These are phyloP conservation scores for Merops nubicus DNA, from an alignment of 2,113 vertebrate genomes.

Conservation along the genomic window DNA sequence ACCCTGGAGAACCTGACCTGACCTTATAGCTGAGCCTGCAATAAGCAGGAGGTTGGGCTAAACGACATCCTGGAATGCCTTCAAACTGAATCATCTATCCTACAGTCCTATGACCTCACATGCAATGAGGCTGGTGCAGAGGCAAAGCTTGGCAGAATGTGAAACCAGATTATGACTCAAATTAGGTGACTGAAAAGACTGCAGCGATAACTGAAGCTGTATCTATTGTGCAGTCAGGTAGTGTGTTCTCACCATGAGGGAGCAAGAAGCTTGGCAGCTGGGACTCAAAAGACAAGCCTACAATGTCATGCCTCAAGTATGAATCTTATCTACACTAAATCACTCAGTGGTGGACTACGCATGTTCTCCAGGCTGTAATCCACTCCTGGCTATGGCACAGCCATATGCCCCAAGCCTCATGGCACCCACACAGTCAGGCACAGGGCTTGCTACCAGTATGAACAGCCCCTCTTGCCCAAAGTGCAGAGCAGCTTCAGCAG, in stretches of 20 bases:
- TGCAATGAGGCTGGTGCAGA: not conserved
- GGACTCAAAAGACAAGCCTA: not conserved
- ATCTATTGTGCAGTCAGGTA: not conserved
- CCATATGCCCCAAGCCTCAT: accelerated
- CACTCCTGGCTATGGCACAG: not conserved
- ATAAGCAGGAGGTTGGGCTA: not conserved
- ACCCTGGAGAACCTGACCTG: not conserved
- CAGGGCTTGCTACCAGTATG: not conserved
- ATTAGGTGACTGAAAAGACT: not conserved
- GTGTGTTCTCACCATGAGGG: accelerated
- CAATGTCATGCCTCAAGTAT: accelerated
- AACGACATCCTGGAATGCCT: not conserved
- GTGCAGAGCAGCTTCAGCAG: not conserved
- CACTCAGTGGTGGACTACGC: not conserved
- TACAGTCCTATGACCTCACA: not conserved
- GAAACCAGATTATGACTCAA: not conserved
- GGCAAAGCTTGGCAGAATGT: not conserved
- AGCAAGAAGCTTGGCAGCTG: not conserved
- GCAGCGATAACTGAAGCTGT: accelerated
- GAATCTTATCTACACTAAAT: not conserved
- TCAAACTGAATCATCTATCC: not conserved
- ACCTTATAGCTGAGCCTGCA: not conserved
- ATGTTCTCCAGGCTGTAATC: not conserved
- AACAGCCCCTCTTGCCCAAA: accelerated
- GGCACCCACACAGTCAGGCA: not conserved